Base-by-base conservation (phyloP, 1,140 invertebrate species). In the Chionoecetes opilio region DNA sequence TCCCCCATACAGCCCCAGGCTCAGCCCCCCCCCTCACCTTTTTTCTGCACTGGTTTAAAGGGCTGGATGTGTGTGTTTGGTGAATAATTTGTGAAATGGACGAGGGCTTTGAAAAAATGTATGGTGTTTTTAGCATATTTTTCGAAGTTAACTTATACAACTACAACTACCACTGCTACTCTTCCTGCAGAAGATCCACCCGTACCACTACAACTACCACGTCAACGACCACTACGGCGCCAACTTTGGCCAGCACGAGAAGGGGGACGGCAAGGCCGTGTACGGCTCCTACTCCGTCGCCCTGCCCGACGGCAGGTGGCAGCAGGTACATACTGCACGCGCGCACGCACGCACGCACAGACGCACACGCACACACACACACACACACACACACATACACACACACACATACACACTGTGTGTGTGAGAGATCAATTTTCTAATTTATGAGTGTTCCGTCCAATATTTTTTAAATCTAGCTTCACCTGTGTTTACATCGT, bases 191-290 rank as follows among this genome's bases (percentile, higher is more conserved):
- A 17, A 75, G 3, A 17, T 5, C 21, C 63, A 8, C 63, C 63
- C 63, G 2, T 75, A 75, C 63, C 63, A 75, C 63, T 75, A n/a
- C 26, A 26, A 75, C 63, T 75, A 75, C 63, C n/a, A 75, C 63
- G 63, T 21, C 63, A 17, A 75, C 63, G 63, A 75, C 63, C 63
- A 75, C 63, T 75, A 75, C 26, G 63, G 63, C 11, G 63, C 21
- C 63, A n/a, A 75, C 63, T 11, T 26, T 26, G 63, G 63, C 21
- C n/a, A 75, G 21, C 63, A 75, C 63, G n/a, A 11, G 3, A 11
- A 5, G 11, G 63, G 63, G 6, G n/a, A 26, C 63, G 96, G 96
- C 32, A 96, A 96, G 53, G 86, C 37, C 53, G 95, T 96, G 26
- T 94, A 86, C 29, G 96, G 94, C 26, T 86, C 89, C 82, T 75